Evolutionary conservation across 2,113 vertebrate genomes (phyloP).

Genomic region (Tachysurus vachellii): DNA sequence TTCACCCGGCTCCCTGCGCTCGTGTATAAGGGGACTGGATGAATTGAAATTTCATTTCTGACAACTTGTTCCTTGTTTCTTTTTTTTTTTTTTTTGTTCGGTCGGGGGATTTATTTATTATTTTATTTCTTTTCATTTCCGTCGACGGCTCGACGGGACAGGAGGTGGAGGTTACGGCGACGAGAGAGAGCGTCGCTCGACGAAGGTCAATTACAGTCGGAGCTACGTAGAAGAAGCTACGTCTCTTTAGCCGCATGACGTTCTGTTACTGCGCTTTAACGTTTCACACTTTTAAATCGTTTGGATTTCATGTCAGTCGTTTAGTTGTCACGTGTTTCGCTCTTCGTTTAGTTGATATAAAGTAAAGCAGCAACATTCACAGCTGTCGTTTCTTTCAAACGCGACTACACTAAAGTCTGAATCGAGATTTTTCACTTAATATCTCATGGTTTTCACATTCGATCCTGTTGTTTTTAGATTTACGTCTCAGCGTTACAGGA

Average conservation of each 20-base stretch:
- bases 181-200: conserved; percentile 61
- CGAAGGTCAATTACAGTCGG: conserved; percentile 68
- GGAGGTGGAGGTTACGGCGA: conserved; percentile 43
- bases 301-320: background rate
- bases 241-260: background rate
- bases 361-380: background rate
- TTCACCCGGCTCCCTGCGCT: conserved; percentile 76
- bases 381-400: background rate
- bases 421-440: background rate
- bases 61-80: conserved; percentile 91
- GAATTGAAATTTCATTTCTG: conserved; percentile 91
- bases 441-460: background rate
- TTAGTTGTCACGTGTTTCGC: background rate
- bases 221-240: conserved; percentile 49
- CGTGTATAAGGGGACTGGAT: conserved; percentile 88
- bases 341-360: background rate
- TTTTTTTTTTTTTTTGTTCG: conserved; percentile 76
- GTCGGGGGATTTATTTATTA: conserved; percentile 60
- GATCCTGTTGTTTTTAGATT: background rate
- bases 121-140: conserved; percentile 51
- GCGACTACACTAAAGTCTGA: background rate
- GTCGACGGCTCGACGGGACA: conserved; percentile 67
- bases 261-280: background rate
- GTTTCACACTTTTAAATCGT: background rate
- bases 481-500: background rate